A percentile compares a stretch with the other conserved stretches of the same genome.
Evolutionary conservation across 2,797 vertebrate species (phyloP).

Genomic region (Microctenopoma steveboyesi): DNA sequence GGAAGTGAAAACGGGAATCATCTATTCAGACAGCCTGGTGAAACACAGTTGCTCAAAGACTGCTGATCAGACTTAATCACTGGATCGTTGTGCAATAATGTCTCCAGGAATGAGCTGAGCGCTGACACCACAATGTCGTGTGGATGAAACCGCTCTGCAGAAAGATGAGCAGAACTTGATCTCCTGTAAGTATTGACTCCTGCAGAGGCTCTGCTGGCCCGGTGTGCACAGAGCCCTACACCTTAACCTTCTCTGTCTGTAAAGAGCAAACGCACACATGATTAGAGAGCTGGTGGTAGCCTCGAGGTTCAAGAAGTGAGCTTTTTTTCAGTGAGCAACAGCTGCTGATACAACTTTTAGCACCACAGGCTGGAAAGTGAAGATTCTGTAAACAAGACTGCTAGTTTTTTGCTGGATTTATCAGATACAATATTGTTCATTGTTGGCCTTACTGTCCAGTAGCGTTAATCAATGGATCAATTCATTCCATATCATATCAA

Average conservation of each 20-base stretch:
- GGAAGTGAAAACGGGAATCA: conserved; percentile 45
- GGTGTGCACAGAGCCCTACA: conserved; percentile 1
- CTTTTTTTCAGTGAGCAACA: conserved; percentile 1
- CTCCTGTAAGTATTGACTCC: conserved; percentile 2
- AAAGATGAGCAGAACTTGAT: conserved; percentile 17
- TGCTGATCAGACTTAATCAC: conserved; percentile 63
- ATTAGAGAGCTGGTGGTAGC: conserved; percentile 36
- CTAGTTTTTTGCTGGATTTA: neutral
- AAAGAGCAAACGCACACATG: conserved; percentile 42
- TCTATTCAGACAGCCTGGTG: conserved; percentile 57
- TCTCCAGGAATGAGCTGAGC: conserved; percentile 30
- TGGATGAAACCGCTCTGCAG: neutral
- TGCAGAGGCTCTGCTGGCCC: neutral
- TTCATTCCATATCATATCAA: too few relatives aligned
- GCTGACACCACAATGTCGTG: conserved; percentile 15
- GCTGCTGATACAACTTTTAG: conserved; percentile 27
- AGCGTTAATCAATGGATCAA: neutral
- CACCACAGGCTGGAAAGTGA: conserved; percentile 11
- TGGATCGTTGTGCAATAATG: conserved; percentile 42
- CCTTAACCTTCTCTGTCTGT: conserved; percentile 30
- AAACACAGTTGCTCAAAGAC: conserved; percentile 58
- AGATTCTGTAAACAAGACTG: conserved; percentile 13
- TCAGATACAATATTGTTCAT: neutral
- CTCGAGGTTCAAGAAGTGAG: conserved; percentile 28
- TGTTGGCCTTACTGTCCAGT: neutral